Conservation (phyloP, 92 coral and sea anemone species). For the Palythoa heliodiscus region DNA sequence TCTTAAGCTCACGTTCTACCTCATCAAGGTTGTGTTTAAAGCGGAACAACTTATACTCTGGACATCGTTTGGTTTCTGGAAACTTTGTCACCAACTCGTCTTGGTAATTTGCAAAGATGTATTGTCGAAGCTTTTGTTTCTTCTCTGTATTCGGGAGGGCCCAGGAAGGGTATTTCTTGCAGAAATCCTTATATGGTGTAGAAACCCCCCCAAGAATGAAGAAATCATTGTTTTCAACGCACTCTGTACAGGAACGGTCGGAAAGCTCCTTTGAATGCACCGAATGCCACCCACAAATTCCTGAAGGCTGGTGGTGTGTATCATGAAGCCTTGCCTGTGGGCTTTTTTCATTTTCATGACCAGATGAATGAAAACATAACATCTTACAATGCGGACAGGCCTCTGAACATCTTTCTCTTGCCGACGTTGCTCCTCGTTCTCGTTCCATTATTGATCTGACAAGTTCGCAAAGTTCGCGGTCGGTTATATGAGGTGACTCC, state of each 20-base stretch:
- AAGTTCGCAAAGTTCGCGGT: constrained; percentile 11
- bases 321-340: background rate
- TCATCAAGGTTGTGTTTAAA: constrained; percentile 16
- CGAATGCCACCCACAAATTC: background rate
- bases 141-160: background rate
- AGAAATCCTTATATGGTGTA: background rate
- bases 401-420: constrained; percentile 19
- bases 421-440: background rate
- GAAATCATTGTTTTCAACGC: fast-evolving
- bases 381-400: constrained; percentile 27
- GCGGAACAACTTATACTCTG: background rate
- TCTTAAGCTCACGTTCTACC: background rate
- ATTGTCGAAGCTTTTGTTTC: background rate
- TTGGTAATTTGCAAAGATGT: constrained; percentile 4
- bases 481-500: background rate
- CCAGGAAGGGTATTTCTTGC: background rate
- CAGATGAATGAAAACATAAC: background rate
- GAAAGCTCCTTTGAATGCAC: fast-evolving
- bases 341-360: constrained; percentile 3
- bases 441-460: background rate
- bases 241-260: background rate
- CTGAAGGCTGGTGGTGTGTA: background rate
- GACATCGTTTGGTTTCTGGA: background rate
- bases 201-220: background rate
- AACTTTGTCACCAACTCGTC: background rate